Conservation (phyloP, 2,113 vertebrate genomes). For the Trogon melanurus region DNA sequence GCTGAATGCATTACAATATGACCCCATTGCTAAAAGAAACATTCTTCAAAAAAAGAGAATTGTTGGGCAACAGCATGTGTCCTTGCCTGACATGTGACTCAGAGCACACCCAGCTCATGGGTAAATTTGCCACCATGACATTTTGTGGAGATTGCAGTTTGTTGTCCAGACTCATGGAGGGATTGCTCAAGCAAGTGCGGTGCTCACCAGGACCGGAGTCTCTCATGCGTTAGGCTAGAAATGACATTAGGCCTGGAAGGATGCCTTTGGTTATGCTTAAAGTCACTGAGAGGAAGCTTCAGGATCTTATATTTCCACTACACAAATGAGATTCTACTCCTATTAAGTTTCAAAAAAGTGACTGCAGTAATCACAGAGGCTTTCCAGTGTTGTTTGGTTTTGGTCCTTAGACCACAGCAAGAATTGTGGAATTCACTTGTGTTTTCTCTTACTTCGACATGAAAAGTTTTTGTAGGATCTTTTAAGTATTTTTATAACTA, state of each 20-base stretch:
- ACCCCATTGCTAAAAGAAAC: neutral
- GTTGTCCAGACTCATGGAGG: neutral
- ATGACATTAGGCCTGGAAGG: neutral
- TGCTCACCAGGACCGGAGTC: neutral
- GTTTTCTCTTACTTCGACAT: neutral
- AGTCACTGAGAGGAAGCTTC: neutral
- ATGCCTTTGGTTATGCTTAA: neutral
- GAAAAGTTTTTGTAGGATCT: neutral
- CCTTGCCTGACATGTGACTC: neutral
- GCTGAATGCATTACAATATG: neutral
- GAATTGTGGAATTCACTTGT: neutral
- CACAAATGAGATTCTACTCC: neutral
- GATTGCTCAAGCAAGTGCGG: neutral
- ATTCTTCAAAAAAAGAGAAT: neutral
- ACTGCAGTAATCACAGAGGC: neutral
- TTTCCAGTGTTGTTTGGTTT: neutral
- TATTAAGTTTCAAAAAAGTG: neutral
- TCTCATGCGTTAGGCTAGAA: neutral
- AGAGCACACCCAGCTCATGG: neutral
- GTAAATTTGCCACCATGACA: neutral
- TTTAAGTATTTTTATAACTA: neutral
- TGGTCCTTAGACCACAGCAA: neutral
- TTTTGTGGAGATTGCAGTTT: neutral
- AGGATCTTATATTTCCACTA: neutral
- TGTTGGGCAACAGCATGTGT: neutral